Base-by-base conservation (phyloP, 2,797 vertebrate genomes). In the Meda fulgida region DNA sequence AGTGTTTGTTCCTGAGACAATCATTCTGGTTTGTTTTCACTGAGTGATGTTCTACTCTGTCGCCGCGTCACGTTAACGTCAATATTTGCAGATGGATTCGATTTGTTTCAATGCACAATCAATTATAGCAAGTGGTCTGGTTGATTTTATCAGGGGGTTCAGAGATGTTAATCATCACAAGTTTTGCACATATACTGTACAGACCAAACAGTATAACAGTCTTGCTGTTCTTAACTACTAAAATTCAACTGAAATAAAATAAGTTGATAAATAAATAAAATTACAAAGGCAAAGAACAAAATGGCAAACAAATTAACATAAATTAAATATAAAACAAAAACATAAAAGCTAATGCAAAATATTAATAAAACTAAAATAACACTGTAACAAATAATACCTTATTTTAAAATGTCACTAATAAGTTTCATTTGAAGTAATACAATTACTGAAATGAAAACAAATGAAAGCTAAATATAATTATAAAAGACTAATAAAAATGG, bases 81-180 rank as follows among this genome's bases (percentile, higher is more conserved):
- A 83, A 91, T 93, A 90, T 88, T 90, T 92, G 77, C 89, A 78
- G 71, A 43, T 70, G 34, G 72, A n/a, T 87, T 90, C 90, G 77
- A 90, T 89, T 90, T 87, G 85, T 83, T 80, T 69, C 86, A 78
- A 36, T 91, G 88, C 91, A 91, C 91, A 92, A 93, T 93, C 92
- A 91, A 92, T 94, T 92, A 90, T 89, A 88, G 92, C 91, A 91
- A 93, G 83, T 73, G 80, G 19, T 77, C 70, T 29, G 58, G 85
- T 80, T 88, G 88, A 72, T 84, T 82, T 88, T 85, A 90, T 78
- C 87, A 67, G 60, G 79, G 14, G 6, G 53, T 31, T 8, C 36
- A 91, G 89, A 87, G 81, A 90, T 89, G 92, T 91, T 91, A 90
- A 89, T 93, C 91, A 92, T 77, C 84, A 78, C 80, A 78, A 55